Evolutionary conservation across 2,113 vertebrate species (phyloP), one percentile per base, ranked within the genome.

Genomic region (Panthera uncia): DNA sequence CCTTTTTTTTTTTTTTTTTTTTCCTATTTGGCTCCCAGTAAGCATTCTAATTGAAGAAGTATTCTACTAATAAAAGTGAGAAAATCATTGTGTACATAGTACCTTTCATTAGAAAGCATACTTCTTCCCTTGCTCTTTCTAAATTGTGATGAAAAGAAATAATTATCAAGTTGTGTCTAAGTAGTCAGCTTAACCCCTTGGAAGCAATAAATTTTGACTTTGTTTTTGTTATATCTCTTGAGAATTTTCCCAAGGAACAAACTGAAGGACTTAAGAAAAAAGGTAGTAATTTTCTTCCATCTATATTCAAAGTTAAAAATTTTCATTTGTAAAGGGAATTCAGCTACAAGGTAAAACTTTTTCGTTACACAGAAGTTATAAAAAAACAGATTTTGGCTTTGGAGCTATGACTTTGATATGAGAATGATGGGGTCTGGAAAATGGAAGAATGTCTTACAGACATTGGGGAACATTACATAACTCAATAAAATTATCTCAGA

Each of bases 361-460:
- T 52, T 83, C 18, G 13, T 79, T 94, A 94, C 2, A 66, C 27
- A 74, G 82, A 92, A 41, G 52, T 33, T 68, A 21, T 27, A 31
- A 91, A 61, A 95, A 96, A 31, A 73, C 16, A 50, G 11, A 91
- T 87, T 86, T 94, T 94, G 36, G 73, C 25, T 66, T 94, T 61
- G n/a, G 18, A 23, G 23, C n/a, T 73, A n/a, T 65, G 16, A 31
- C 55, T 92, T 80, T 82, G 15, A 88, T 50, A 68, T 6, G 16
- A 82, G 38, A 83, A 31, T 55, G 9, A 78, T 9, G 14, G 33
- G n/a, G 61, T 92, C 38, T 92, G 4, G 36, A 74, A 91, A 91
- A 81, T n/a, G 11, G 45, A 88, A 65, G 1, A 65, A 50, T 11
- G 36, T 57, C 61, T 83, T 61, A 76, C 4, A 79, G 71, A 86